phyloP scores from a whole-genome alignment of 2,888 invertebrate genomes.

The Andrena minutula region DNA sequence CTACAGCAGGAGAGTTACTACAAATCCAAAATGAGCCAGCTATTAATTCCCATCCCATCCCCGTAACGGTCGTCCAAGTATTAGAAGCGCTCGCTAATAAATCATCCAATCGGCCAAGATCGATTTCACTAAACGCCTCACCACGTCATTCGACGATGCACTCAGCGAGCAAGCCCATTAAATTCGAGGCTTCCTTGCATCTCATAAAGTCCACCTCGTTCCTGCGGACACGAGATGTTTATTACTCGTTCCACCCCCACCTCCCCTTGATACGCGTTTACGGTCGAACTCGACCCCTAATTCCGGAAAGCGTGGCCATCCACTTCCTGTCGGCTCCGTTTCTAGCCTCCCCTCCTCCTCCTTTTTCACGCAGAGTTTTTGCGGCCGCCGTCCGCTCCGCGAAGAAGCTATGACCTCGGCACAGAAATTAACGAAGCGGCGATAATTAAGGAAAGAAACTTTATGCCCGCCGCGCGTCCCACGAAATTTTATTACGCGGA shows the following conservation, averaged over 20 bases:
- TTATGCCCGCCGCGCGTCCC: conserved; percentile 61
- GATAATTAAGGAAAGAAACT: conserved; percentile 76
- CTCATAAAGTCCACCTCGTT: conserved; percentile 43
- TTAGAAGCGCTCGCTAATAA: no score
- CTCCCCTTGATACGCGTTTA: conserved; percentile 62
- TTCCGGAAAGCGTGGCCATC: conserved; percentile 71
- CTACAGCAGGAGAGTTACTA: no score
- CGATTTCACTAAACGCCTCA: not conserved
- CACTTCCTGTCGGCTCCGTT: conserved; percentile 42
- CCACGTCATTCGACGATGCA: not conserved
- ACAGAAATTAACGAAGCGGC: conserved; percentile 75
- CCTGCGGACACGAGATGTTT: conserved; percentile 47
- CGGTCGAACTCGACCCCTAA: conserved; percentile 69
- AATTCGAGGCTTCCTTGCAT: conserved; percentile 21
- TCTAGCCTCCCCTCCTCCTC: conserved; percentile 3
- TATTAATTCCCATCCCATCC: no score
- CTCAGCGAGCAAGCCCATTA: not conserved
- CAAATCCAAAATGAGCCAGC: no score
- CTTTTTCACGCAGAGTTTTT: conserved; percentile 42
- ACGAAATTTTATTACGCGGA: conserved; percentile 65
- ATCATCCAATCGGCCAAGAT: no score
- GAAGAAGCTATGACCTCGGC: conserved; percentile 59
- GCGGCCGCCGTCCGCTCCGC: conserved; percentile 21
- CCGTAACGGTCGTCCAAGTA: no score
- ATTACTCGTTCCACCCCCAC: conserved; percentile 47